These are phyloP conservation scores for Dipodomys spectabilis DNA, from an alignment of 2,113 vertebrate genomes.

Conservation along the genomic window DNA sequence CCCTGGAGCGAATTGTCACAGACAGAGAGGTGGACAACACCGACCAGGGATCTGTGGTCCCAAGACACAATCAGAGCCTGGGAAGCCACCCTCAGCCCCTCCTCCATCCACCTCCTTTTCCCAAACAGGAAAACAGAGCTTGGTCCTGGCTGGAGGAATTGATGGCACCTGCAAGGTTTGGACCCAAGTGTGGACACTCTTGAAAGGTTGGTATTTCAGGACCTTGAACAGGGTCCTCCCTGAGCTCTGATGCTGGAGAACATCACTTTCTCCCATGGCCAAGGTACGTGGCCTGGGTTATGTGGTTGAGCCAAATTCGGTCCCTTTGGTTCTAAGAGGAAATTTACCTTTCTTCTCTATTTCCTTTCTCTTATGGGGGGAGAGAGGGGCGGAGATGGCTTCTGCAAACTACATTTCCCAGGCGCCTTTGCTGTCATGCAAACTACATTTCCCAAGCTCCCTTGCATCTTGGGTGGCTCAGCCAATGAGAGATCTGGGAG, in stretches of 20 bases:
- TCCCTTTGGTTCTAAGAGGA: too few species aligned
- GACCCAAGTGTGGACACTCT: neutral
- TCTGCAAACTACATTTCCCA: conserved; percentile 46
- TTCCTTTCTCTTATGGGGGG: neutral
- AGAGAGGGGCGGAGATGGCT: too few species aligned
- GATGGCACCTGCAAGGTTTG: too few species aligned
- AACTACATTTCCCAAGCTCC: conserved; percentile 42
- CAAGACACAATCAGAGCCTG: neutral
- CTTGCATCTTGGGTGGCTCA: neutral
- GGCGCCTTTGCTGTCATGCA: neutral
- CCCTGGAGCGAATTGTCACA: neutral
- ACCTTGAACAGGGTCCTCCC: neutral
- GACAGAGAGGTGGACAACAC: neutral
- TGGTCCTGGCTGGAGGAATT: too few species aligned
- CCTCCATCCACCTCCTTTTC: neutral
- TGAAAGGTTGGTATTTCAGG: neutral
- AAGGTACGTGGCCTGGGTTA: neutral
- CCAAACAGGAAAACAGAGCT: neutral
- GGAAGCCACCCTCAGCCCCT: neutral
- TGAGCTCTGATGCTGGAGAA: neutral
- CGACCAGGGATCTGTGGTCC: neutral
- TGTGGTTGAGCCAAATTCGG: neutral
- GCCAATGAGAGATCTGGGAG: neutral
- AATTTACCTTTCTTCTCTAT: neutral
- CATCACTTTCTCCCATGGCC: neutral